Evolutionary conservation across 2,113 vertebrate genomes (phyloP).

Genomic region (Gallinago jamesoni): DNA sequence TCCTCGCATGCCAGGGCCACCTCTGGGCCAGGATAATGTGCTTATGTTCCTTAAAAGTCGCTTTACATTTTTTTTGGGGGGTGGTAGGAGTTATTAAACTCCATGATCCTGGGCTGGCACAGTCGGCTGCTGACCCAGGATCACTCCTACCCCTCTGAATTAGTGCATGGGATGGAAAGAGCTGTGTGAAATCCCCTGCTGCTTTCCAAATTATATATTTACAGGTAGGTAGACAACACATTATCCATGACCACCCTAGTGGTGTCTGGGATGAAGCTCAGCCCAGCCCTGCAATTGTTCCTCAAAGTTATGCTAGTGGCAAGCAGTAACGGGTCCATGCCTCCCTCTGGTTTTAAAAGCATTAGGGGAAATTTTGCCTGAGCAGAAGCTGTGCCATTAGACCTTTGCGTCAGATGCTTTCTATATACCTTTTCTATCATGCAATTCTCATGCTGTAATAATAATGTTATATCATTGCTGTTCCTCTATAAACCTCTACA

Average conservation of each 20-base stretch:
- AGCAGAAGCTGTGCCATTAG: background rate
- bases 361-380: background rate
- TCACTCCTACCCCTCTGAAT: background rate
- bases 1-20: fast-evolving
- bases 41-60: background rate
- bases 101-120: fast-evolving
- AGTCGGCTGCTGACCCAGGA: background rate
- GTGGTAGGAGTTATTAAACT: background rate
- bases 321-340: background rate
- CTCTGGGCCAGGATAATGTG: background rate
- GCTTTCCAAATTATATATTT: background rate
- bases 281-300: background rate
- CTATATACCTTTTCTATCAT: background rate
- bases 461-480: background rate
- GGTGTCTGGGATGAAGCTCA: background rate
- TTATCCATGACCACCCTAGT: background rate
- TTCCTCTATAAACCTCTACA: background rate
- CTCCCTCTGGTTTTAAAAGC: background rate
- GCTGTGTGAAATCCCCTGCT: background rate
- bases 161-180: no score
- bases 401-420: background rate
- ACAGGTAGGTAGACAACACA: background rate
- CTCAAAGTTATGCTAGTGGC: background rate
- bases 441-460: background rate
- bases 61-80: background rate